Base-by-base conservation (phyloP, 2,888 invertebrate genomes). In the Rhamphomyia laevipes region DNA sequence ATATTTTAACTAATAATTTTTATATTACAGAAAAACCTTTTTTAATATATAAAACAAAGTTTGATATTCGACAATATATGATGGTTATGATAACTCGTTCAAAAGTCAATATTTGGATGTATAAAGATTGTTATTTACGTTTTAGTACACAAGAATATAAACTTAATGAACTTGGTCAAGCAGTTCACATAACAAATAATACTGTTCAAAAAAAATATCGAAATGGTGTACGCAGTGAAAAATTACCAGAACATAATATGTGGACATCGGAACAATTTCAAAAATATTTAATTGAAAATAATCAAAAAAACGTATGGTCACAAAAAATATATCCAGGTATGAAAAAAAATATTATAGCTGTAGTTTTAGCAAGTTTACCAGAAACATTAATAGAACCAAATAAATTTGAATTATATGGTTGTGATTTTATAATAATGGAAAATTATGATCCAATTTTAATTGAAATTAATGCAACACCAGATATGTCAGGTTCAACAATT, bases 61-160 rank as follows among this genome's bases (percentile, higher is more conserved):
- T 93, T 64, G 92, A 93, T 63, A 89, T 93, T 54, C 77, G 92
- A 10, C 88, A 90, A 68, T 93, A 91, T 78, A 91, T 90, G 67
- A 69, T 93, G 47, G 50, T 68, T 4, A 82, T 90, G 1, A 87
- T 68, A 10, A 54, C 86, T 37, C 83, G 81, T 57, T 78, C 77
- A 56, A 86, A 86, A 0, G 72, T 92, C 44, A 82, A 83, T 1
- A 80, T 93, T 60, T 93, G 90, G 88, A 81, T 89, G 71, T 93
- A 91, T 68, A 82, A 77, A 59, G 81, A 88, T 60, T 86, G 87
- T 61, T 89, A 93, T 62, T 72, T 93, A 46, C 77, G 91, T 54
- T 91, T 93, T 67, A 90, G 91, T 64, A 88, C 86, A 1, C 84
- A 85, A 66, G 82, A 82, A 47, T 93, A 85, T 66, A 82, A 78